These are phyloP conservation scores for Yponomeuta malinellus DNA, from an alignment of 2,888 invertebrate genomes.

Conservation along the genomic window DNA sequence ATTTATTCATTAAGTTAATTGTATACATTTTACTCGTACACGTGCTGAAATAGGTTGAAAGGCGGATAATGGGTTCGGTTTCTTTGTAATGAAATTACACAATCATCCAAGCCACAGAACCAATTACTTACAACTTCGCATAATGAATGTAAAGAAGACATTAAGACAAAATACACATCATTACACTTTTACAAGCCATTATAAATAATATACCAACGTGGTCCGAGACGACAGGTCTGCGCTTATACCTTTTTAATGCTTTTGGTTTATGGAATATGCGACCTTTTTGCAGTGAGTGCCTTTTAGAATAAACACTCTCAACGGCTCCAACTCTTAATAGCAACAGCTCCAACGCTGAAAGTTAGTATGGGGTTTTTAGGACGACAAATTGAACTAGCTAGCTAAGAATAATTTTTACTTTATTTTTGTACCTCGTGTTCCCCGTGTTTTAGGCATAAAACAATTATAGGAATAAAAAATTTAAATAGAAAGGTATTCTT, in stretches of 20 bases:
- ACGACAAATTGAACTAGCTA: too few species aligned
- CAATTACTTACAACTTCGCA: not conserved
- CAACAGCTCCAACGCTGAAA: too few species aligned
- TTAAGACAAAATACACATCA: conserved; percentile 8
- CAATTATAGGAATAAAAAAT: too few species aligned
- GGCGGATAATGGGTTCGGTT: not conserved
- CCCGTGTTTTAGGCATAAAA: too few species aligned
- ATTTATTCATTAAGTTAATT: too few species aligned
- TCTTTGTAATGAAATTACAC: not conserved
- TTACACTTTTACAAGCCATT: conserved; percentile 9
- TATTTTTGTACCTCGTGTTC: too few species aligned
- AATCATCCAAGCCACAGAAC: not conserved
- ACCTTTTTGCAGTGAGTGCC: not conserved
- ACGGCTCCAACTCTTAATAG: too few species aligned
- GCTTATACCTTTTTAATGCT: not conserved
- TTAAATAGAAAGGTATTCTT: too few species aligned
- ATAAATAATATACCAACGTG: not conserved
- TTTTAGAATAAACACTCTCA: too few species aligned
- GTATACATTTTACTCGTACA: not conserved
- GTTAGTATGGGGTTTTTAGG: too few species aligned
- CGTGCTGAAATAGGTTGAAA: not conserved
- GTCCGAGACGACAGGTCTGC: not conserved
- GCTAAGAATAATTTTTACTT: too few species aligned
- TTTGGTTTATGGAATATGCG: not conserved
- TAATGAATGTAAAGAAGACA: conserved; percentile 12